Conservation (phyloP, 30 jellyfish, hydroid and myxozoan species). For the Nemopilema nomurai region DNA sequence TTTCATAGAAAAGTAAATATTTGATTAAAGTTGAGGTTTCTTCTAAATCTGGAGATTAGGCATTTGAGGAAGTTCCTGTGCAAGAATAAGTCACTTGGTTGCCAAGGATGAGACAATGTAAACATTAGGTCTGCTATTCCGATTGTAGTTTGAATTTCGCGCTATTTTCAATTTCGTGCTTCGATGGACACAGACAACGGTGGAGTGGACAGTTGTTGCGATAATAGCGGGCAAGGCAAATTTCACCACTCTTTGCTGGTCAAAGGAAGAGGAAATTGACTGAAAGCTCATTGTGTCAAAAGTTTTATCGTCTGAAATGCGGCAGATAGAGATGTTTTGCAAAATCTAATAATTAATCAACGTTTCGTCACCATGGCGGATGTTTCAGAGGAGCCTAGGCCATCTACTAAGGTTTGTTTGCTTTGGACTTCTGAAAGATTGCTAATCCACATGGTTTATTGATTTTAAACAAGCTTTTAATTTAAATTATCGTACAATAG, state of each 20-base stretch:
- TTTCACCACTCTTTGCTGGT: not conserved
- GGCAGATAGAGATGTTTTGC: not conserved
- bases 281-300: not conserved
- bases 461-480: not conserved
- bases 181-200: not conserved
- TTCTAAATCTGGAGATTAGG: not conserved
- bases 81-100: not conserved
- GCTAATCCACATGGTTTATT: not conserved
- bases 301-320: not conserved
- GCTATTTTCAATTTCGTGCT: not conserved
- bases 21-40: not conserved
- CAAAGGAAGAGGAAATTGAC: not conserved
- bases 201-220: not conserved
- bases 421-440: not conserved
- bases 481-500: not conserved
- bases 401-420: slow-evolving; percentile 26
- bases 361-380: slow-evolving; percentile 40
- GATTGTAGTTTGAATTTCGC: not conserved
- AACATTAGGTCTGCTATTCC: not conserved
- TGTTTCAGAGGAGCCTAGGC: slow-evolving; percentile 19
- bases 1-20: not conserved
- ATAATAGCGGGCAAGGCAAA: not conserved
- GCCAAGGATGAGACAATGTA: not conserved
- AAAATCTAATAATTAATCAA: not conserved
- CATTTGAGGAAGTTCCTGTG: not conserved